These are phyloP conservation scores for Tor tambroides DNA, from an alignment of 2,113 vertebrate species.

Conservation along the genomic window DNA sequence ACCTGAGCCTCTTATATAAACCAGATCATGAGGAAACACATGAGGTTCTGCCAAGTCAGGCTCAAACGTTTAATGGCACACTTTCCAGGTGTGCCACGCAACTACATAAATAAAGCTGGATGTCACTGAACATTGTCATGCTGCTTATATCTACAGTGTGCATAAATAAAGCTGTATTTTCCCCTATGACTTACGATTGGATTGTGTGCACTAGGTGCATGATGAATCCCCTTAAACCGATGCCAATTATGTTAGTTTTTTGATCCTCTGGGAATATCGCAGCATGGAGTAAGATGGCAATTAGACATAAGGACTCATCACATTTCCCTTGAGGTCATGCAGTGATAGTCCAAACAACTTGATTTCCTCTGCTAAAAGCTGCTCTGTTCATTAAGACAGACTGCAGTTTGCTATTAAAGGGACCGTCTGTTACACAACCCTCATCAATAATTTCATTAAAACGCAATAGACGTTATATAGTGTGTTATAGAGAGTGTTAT, in stretches of 20 bases:
- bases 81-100: neutral
- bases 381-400: neutral
- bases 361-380: neutral
- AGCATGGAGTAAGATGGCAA: neutral
- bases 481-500: too few species aligned
- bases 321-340: neutral
- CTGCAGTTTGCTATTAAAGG: neutral
- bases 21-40: neutral
- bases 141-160: neutral
- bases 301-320: neutral
- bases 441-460: neutral
- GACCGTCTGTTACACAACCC: neutral
- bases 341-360: neutral
- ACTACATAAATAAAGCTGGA: neutral
- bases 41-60: neutral
- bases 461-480: neutral
- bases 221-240: neutral
- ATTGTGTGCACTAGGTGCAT: neutral
- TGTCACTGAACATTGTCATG: neutral
- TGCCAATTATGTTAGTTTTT: neutral
- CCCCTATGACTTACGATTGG: conserved; percentile 10
- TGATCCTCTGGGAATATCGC: neutral
- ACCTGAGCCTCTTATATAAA: neutral
- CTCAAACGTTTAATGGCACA: neutral
- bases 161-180: neutral